A percentile compares a stretch with the other conserved stretches of the same genome.
Conservation (phyloP, 2,888 invertebrate genomes). For the Lasioglossum calceatum region DNA sequence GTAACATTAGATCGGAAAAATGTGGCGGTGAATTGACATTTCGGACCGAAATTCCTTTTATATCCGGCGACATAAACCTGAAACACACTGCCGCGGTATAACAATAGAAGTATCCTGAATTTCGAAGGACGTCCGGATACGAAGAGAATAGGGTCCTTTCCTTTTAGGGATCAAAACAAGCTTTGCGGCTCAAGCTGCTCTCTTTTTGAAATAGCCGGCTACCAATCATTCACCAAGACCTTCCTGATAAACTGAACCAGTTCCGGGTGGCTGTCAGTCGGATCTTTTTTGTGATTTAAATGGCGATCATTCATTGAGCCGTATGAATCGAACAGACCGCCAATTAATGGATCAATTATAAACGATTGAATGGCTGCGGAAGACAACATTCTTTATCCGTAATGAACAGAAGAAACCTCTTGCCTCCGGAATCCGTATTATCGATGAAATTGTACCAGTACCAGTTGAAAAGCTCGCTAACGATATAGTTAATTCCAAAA, state of each 20-base stretch:
- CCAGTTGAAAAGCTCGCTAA: background rate
- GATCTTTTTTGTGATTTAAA: slow-evolving; percentile 13
- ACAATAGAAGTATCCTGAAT: slow-evolving; percentile 55
- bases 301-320: background rate
- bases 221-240: slow-evolving; percentile 11
- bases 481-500: background rate
- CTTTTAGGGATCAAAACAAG: slow-evolving; percentile 53
- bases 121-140: slow-evolving; percentile 49
- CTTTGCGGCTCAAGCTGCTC: slow-evolving; percentile 47
- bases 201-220: slow-evolving; percentile 10
- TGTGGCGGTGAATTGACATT: background rate
- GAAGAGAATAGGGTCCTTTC: slow-evolving; percentile 39
- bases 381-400: slow-evolving; percentile 1
- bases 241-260: slow-evolving; percentile 14
- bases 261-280: background rate
- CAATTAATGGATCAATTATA: slow-evolving; percentile 24
- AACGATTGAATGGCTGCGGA: background rate
- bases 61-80: slow-evolving; percentile 18
- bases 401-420: background rate
- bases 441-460: background rate
- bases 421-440: too few relatives aligned
- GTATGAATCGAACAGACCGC: background rate
- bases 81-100: slow-evolving; percentile 1
- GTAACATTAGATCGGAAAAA: background rate
- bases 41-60: background rate